Evolutionary conservation across 2,888 invertebrate species (phyloP), one percentile per base, ranked within the genome.

Genomic region (Muschampia plurimacula): DNA sequence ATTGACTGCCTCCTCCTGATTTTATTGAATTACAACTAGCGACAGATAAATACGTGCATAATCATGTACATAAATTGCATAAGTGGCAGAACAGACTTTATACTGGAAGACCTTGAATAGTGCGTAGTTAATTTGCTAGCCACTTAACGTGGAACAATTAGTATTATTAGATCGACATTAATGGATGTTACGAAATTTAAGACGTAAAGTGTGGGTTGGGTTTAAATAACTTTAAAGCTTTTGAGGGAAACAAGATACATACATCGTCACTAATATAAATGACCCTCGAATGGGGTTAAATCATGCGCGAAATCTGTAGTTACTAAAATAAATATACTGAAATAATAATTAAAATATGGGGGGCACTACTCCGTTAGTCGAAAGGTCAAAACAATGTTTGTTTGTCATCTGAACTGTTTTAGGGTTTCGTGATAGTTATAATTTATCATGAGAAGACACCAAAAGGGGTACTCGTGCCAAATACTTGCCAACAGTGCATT

Each of bases 21-120:
- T 72, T 72, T 62, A 83, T 82, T 81, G 80, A 85, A 87, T 87
- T 84, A 86, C 80, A 81, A 82, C 52, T 81, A 82, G 83, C 84
- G 82, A 83, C 82, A 80, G 82, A 85, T 84, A 81, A 79, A 85
- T 76, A 73, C 74, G 72, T 74, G 63, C 73, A 78, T 86, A 83
- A 84, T 22, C 22, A 22, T 22, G 82, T 83, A 79, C 84, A 80
- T 82, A 84, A 82, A 83, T 82, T 67, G 57, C 63, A 67, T 72
- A 67, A 68, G 13, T 67, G 46, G 36, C 41, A 15, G 28, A 52
- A 13, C 39, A 49, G 28, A 9, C 41, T 55, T 57, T 57, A 52
- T 49, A 46, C 32, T 28, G 1, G 41, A 57, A 57, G 44, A 70
- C 65, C 71, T 66, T 66, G 49, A 13, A 49, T 22, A 8, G 41